Percentiles rank a stretch among this genome's conserved stretches.
Conservation (phyloP, 2,113 vertebrate genomes). For the Podocnemis expansa region DNA sequence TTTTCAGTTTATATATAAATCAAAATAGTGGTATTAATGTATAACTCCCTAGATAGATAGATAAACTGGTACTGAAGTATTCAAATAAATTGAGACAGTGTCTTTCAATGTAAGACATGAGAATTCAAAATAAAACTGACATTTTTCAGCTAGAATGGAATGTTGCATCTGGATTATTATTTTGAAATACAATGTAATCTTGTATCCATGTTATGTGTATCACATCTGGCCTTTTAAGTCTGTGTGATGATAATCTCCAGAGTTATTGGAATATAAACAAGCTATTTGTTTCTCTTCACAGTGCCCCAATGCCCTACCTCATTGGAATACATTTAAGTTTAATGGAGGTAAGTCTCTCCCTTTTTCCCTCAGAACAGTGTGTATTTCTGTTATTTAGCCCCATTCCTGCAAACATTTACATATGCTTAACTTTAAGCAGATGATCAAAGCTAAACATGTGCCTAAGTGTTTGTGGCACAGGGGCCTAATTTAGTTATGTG, state of each 20-base stretch:
- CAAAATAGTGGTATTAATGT: not conserved
- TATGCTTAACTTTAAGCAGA: slow-evolving; percentile 31
- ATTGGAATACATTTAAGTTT: slow-evolving; percentile 89
- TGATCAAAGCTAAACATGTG: accelerated
- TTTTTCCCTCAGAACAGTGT: slow-evolving; percentile 6
- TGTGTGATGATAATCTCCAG: not conserved
- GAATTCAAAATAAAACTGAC: not conserved
- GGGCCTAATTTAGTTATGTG: accelerated
- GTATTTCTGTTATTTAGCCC: not conserved
- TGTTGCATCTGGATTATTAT: slow-evolving; percentile 69
- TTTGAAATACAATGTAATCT: slow-evolving; percentile 67
- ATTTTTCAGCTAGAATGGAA: slow-evolving; percentile 59
- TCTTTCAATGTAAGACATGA: not conserved
- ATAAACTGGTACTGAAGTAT: not conserved
- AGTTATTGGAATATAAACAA: slow-evolving; percentile 65
- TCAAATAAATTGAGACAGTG: not conserved
- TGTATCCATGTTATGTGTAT: not conserved
- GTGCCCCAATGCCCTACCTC: slow-evolving; percentile 91
- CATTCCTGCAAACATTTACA: slow-evolving; percentile 26
- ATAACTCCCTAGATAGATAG: not conserved
- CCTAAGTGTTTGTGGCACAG: accelerated
- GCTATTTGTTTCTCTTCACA: slow-evolving; percentile 75
- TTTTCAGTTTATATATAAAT: too few species aligned
- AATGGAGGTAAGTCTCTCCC: slow-evolving; percentile 84
- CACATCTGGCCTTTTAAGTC: not conserved